Evolutionary conservation across 2,113 vertebrate genomes (phyloP).

Genomic region (Brienomyrus longianalis): DNA sequence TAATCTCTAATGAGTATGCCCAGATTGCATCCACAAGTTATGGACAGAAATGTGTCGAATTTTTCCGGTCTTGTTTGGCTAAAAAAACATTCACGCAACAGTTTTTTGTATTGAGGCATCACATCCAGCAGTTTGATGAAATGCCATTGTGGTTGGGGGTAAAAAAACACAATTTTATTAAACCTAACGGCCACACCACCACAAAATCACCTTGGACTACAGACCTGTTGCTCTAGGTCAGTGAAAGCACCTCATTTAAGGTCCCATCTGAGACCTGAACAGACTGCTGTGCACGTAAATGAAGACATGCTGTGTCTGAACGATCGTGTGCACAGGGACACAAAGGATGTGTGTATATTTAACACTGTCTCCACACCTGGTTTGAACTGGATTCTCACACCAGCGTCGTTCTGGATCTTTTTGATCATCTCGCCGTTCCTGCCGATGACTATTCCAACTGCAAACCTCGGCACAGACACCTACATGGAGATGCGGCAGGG

Average conservation of each 20-base stretch:
- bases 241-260: neutral
- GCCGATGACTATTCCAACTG: conserved; percentile 90
- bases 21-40: neutral
- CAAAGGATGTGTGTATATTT: neutral
- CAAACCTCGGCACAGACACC: conserved; percentile 88
- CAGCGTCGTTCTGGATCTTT: conserved; percentile 91
- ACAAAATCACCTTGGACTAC: neutral
- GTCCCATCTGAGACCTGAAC: neutral
- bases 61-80: neutral
- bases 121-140: neutral
- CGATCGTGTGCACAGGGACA: neutral
- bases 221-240: neutral
- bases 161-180: neutral
- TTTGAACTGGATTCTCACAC: conserved; percentile 92
- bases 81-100: neutral
- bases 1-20: neutral
- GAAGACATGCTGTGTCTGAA: neutral
- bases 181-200: neutral
- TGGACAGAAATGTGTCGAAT: neutral
- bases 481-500: conserved; percentile 34
- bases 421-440: conserved; percentile 95
- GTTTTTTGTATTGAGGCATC: neutral
- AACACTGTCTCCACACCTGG: conserved; percentile 63
- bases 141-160: neutral
- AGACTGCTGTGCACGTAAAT: neutral